Base-by-base conservation (phyloP, 35 echinoderm and acorn worm species). In the Apostichopus japonicus region DNA sequence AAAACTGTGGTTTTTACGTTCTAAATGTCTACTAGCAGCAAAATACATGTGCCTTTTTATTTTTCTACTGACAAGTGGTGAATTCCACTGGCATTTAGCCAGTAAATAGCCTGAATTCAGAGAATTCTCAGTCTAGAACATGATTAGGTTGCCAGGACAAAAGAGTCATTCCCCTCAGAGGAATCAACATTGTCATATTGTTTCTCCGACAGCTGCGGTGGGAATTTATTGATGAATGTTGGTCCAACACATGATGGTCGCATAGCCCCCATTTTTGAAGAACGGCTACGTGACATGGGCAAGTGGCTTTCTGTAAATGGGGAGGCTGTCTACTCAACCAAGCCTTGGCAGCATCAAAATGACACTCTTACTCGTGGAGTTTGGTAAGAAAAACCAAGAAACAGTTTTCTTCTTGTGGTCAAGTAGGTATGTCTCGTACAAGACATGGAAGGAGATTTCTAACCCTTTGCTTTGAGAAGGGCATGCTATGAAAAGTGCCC, bases 251-350 rank as follows among this genome's bases (percentile, higher is more conserved):
- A 80, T 6, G 95, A 96, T 75, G 95, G 95, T 15, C 71, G 92
- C 23, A 96, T 96, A n/a, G 83, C 93, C n/a, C 95, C 95, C 79
- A 91, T 96, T 27, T 96, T 92, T 77, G 92, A 96, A 44, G 95
- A 96, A 57, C 54, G 95, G 54, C 82, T 96, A 6, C 61, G 92
- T 11, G 71, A 92, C n/a, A 93, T 96, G 78, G 95, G 95, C 6
- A 90, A 72, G n/a, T 96, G 95, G 95, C 72, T 96, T 53, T 65
- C 86, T 6, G 92, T 96, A 7, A 96, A 96, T 23, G 95, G 95
- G 1, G 92, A 96, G 33, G 95, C 92, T 2, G 93, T 96, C n/a
- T 96, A 94, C 82, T 75, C 78, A 2, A 94, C 87, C 76, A 91
- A 86, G 22, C 92, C 95, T 3, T 96, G 95, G 95, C 11, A 24